Evolutionary conservation across 2,113 vertebrate genomes (phyloP), one percentile per base, ranked within the genome.

Genomic region (Isichthys henryi): DNA sequence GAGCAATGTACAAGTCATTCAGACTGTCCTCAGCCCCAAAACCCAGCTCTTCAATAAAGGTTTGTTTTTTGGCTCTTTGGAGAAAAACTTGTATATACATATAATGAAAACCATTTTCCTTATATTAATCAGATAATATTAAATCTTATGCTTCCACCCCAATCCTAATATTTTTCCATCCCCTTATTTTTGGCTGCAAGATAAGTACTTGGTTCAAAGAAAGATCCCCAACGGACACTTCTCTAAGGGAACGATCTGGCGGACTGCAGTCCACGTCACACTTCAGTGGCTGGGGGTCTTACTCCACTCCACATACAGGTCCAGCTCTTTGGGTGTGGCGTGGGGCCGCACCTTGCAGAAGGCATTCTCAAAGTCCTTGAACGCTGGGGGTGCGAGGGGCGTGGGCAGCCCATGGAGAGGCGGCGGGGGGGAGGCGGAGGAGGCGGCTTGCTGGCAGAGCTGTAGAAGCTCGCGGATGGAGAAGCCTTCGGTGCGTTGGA

Each of bases 291-390:
- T 97, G 83, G 97, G 99, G 94, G 97, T 95, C 91, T 98, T 99
- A 94, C 97, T 98, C 98, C 98, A 98, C 93, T 99, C 97, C 92
- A 95, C 94, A 91, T 97, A 97, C 91, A 96, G 93, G 94, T 98
- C 97, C 95, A 97, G 94, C 94, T 99, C 98, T 95, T 99, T 97
- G 89, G 96, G 94, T 77, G 96, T 96, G 80, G 94, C 92, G 39
- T 97, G 95, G 6, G 98, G 97, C 82, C 96, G 96, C 92, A 98
- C 96, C 93, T 99, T 98, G 93, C 97, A 95, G 90, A 99, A 95
- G 9, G 97, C 97, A 2, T 95, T 97, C 95, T 99, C 98, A 46
- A 99, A 96, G 94, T 98, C 98, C 94, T 98, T 97, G 95, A 97
- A 97, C 91, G 96, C 94, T 8, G 95, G 91, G 15, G 97, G 94